Evolutionary conservation across 2,888 invertebrate genomes (phyloP), one percentile per base, ranked within the genome.

Genomic region (Agrochola litura): DNA sequence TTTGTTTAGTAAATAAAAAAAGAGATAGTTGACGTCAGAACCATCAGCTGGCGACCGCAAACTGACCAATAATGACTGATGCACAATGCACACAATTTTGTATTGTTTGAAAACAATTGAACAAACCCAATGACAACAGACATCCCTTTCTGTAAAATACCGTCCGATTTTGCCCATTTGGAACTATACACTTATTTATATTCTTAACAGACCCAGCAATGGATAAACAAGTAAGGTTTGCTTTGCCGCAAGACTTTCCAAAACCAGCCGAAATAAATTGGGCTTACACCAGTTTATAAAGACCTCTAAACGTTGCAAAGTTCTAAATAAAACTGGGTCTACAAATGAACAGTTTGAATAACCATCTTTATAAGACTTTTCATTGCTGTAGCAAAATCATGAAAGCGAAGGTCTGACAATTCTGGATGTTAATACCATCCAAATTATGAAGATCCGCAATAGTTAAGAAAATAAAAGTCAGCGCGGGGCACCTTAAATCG

Each of bases 41-140:
- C 72, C 43, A 90, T 92, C 94, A 95, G 93, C 93, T 94, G 93
- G 92, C 92, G 92, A 95, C 96, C 96, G 89, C 95, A 96, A 92
- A 93, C 89, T 93, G 93, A 91, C 94, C 94, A 89, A 79, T 85
- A 88, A 84, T 92, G 92, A 91, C 67, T 89, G 86, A 88, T 83
- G 79, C 85, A 86, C 85, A 88, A 91, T 82, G 52, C 46, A 61
- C 25, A 91, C 89, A 88, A 87, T 85, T 86, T 87, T 85, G 85
- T 88, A 89, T 91, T 91, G 88, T 91, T 86, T 68, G 67, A 69
- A 88, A 86, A 88, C 89, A 89, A 91, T 88, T 84, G 86, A 30
- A 60, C 25, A 30, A 37, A 63, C 16, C 78, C 76, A 84, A 37
- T 76, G 60, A 74, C 76, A 64, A 68, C 49, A 78, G 65, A 82